Evolutionary conservation across 2,113 vertebrate species (phyloP), one percentile per base, ranked within the genome.

Genomic region (Podocnemis expansa): DNA sequence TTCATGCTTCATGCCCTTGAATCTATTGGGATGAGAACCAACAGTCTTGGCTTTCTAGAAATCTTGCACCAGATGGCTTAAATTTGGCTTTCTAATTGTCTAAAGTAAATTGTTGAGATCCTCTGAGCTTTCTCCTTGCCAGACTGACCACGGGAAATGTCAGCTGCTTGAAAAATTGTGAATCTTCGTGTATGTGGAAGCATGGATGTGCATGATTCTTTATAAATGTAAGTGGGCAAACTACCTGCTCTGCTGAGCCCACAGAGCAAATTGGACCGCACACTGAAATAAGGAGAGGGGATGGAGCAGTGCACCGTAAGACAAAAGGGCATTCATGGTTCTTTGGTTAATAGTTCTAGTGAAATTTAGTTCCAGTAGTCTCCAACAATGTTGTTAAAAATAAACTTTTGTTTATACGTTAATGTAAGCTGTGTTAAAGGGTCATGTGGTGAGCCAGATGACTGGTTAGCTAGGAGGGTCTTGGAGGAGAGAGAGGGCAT

Each of bases 231-330:
- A 41, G 27, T 0, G 0, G 43, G 22, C 55, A 3, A 56, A 56
- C 5, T 4, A 24, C 11, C 9, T 17, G 6, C 51, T 11, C 12
- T 22, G 12, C 49, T 52, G 49, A 45, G 27, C 21, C 22, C 3
- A 38, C 14, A 21, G 8, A 14, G 49, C 34, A 0, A 21, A 22
- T 0, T 17, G 52, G 51, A 3, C 78, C 31, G 0, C 2, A 10
- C 51, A 4, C 3, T 22, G 78, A 13, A 56, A 47, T 47, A n/a
- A 67, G 34, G 45, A 16, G 24, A 31, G 45, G 43, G 60, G 78
- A 2, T 45, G 88, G 41, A 63, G 73, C 60, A 63, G 60, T 11
- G 1, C 3, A 24, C 25, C 73, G 41, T 58, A 16, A 81, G 60
- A 79, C 45, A n/a, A 5, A 54, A 73, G 51, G 10, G 6, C 1